Percentiles rank a stretch among this genome's conserved stretches.
phyloP scores from a whole-genome alignment of 2,888 invertebrate species.

The Polietes domitor region DNA sequence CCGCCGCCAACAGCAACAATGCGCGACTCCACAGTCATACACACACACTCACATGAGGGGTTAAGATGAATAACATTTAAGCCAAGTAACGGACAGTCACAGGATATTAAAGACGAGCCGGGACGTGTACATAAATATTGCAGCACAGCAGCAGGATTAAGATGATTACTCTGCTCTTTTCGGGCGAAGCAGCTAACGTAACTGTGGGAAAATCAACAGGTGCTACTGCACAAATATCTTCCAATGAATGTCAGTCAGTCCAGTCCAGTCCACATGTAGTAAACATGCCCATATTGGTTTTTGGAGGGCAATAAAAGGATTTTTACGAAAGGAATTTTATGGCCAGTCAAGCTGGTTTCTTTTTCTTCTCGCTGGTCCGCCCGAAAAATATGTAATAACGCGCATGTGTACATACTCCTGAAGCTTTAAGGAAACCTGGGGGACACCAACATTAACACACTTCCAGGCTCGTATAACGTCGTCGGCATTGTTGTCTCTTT shows the following conservation, averaged over 20 bases:
- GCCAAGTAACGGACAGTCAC: conserved; percentile 53
- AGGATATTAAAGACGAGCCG: conserved; percentile 62
- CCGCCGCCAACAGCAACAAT: background rate
- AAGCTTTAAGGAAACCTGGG: conserved; percentile 1
- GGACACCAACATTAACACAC: background rate
- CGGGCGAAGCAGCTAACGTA: conserved; percentile 14
- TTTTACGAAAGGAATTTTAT: conserved; percentile 63
- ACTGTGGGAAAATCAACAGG: conserved; percentile 78
- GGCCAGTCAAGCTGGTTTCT: conserved; percentile 62
- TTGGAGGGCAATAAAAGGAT: conserved; percentile 61
- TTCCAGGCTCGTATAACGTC: background rate
- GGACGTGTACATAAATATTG: background rate
- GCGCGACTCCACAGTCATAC: background rate
- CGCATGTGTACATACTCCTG: background rate
- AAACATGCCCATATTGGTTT: background rate
- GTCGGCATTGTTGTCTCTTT: conserved; percentile 21
- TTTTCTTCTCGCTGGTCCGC: background rate
- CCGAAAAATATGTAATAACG: conserved; percentile 4
- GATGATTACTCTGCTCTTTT: conserved; percentile 46
- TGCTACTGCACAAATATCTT: conserved; percentile 76
- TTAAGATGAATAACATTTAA: conserved; percentile 49
- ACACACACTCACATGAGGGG: conserved; percentile 26
- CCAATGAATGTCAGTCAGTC: background rate
- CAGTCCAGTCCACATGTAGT: background rate
- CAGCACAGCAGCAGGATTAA: conserved; percentile 58